Base-by-base conservation (phyloP, 2,113 vertebrate species). In the Gnathonemus longibarbis region DNA sequence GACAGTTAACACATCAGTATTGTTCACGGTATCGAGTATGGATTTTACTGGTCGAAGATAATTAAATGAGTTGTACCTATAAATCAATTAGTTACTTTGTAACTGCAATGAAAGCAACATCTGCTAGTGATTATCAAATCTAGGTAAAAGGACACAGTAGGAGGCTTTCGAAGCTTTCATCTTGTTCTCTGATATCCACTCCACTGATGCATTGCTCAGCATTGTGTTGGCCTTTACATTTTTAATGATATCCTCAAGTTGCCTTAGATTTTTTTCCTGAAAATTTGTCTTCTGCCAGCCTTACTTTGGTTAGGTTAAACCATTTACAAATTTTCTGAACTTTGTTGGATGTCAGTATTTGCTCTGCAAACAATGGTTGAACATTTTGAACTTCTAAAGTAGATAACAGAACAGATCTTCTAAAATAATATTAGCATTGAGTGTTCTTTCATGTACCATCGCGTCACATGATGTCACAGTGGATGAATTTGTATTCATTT, bases 341-440 rank as follows among this genome's bases (percentile, higher is more conserved):
- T 87, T 77, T 88, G 74, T 6, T 85, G 74, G 89, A 88, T 87
- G 53, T 56, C 84, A 85, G 49, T 90, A 90, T 91, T 91, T 90
- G 83, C 87, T 90, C 52, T 62, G 89, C 90, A 91, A 91, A 90
- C 87, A 91, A 35, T 27, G 46, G 77, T 88, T 91, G 89, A 85
- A 90, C 89, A 90, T 52, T 87, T 53, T 87, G 85, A 91, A 88
- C 52, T 52, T n/a, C 85, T 66, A 35, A 88, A 7, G 53, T n/a
- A 88, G 85, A 91, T 85, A 84, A 91, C 19, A 24, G 80, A 8
- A 48, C 39, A 66, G 70, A 52, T 88, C 85, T 50, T 90, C 46
- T 87, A 45, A 77, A 87, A 90, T 80, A 53, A 88, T 70, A 86
- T 48, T 66, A 74, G 88, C 49, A 50, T 15, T 84, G 27, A 83